Conservation (phyloP, 2,888 invertebrate species). For the Cerastis leucographa region DNA sequence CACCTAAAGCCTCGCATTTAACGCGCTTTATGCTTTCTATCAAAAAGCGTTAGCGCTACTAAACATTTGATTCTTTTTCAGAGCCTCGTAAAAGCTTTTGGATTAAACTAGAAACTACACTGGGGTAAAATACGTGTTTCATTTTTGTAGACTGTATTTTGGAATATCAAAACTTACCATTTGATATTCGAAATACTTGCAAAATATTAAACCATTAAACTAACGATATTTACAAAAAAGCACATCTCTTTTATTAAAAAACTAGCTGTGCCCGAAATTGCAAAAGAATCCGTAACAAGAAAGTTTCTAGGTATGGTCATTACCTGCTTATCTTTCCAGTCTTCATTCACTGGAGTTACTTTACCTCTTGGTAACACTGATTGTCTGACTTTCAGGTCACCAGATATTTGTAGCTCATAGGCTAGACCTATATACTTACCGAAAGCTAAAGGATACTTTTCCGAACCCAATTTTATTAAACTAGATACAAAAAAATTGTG, state of each 20-base stretch:
- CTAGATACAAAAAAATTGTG: not conserved
- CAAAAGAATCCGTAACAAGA: not conserved
- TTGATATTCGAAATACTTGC: not conserved
- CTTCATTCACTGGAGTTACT: not conserved
- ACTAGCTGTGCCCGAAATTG: not conserved
- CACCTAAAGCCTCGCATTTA: constrained; percentile 9
- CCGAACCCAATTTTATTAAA: too few species aligned
- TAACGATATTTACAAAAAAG: too few species aligned
- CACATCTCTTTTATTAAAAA: not conserved
- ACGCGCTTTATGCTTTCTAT: constrained; percentile 12
- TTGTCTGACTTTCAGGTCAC: not conserved
- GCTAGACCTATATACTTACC: not conserved
- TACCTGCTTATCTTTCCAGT: not conserved
- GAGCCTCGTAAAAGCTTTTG: constrained; percentile 9
- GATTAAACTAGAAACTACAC: constrained; percentile 1
- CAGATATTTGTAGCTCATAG: not conserved
- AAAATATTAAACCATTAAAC: not conserved
- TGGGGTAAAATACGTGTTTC: not conserved
- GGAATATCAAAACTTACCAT: not conserved
- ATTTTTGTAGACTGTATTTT: not conserved
- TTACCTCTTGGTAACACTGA: not conserved
- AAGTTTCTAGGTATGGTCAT: not conserved
- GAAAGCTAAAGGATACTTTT: too few species aligned
- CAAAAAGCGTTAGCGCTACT: constrained; percentile 14
- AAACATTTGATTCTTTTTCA: constrained; percentile 7